Evolutionary conservation across 2,888 invertebrate species (phyloP).

Genomic region (Crossocerus cetratus): DNA sequence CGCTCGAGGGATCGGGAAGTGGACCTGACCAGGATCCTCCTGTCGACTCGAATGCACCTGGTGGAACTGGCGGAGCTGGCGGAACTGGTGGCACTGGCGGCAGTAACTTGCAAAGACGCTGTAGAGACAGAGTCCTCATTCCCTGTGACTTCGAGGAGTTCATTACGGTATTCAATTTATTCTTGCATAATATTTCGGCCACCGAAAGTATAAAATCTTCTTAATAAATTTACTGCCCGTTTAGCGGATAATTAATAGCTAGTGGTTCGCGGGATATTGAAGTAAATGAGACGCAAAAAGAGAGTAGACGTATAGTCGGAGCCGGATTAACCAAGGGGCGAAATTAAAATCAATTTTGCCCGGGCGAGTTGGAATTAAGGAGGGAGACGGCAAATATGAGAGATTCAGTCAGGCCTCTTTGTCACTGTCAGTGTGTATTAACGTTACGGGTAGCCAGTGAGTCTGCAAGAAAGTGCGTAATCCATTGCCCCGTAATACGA

Average conservation of each 20-base stretch:
- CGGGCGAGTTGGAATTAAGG: neutral
- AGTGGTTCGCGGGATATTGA: too few relatives aligned
- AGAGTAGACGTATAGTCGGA: too few relatives aligned
- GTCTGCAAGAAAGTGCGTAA: neutral
- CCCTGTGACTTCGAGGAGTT: constrained; percentile 92
- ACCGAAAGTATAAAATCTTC: too few relatives aligned
- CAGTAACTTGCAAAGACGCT: constrained; percentile 74
- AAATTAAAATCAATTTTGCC: constrained; percentile 2
- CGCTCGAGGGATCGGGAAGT: constrained; percentile 73
- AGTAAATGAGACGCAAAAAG: too few relatives aligned
- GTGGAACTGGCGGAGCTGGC: constrained; percentile 69
- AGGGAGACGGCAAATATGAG: neutral
- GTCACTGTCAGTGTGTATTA: neutral
- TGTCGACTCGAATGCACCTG: constrained; percentile 35
- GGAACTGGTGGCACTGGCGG: neutral
- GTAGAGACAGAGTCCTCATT: constrained; percentile 86
- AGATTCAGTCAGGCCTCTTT: neutral
- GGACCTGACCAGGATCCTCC: constrained; percentile 61
- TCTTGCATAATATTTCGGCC: too few relatives aligned
- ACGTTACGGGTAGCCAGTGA: neutral
- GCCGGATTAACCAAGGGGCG: neutral
- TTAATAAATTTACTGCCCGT: too few relatives aligned
- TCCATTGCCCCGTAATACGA: too few relatives aligned
- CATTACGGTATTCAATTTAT: constrained; percentile 81
- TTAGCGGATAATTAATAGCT: too few relatives aligned